Evolutionary conservation across 2,888 invertebrate species (phyloP).

Genomic region (Harpalus rufipes): DNA sequence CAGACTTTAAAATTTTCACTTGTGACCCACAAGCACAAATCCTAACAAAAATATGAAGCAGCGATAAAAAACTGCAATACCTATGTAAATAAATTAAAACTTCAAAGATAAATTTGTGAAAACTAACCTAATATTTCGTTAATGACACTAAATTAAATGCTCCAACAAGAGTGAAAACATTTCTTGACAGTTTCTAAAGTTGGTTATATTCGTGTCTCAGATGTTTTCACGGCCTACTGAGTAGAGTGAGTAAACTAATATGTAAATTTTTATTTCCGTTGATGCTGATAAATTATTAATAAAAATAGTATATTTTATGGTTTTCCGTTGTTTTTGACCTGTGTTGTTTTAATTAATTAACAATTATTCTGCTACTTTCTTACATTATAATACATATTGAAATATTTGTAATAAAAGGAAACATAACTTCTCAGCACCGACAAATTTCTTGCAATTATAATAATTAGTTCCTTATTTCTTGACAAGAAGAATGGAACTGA

Average conservation of each 20-base stretch:
- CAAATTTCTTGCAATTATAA: background rate
- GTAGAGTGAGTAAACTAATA: slow-evolving; percentile 10
- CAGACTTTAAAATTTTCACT: slow-evolving; percentile 39
- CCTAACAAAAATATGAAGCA: slow-evolving; percentile 17
- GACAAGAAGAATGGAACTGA: background rate
- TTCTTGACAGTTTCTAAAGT: background rate
- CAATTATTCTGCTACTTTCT: slow-evolving; percentile 8
- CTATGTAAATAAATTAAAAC: slow-evolving; percentile 22
- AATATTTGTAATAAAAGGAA: background rate
- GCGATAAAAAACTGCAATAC: slow-evolving; percentile 22
- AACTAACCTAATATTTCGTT: background rate
- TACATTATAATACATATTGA: slow-evolving; percentile 2
- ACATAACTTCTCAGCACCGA: background rate
- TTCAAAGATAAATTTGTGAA: slow-evolving; percentile 3
- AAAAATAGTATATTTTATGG: slow-evolving; percentile 28
- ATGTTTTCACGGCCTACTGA: slow-evolving; percentile 38
- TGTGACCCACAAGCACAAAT: slow-evolving; percentile 56
- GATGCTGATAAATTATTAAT: slow-evolving; percentile 11
- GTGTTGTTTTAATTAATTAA: slow-evolving; percentile 17
- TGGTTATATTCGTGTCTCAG: background rate
- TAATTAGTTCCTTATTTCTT: background rate
- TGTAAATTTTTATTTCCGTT: slow-evolving; percentile 36
- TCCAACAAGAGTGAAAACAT: slow-evolving; percentile 2
- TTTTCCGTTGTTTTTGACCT: slow-evolving; percentile 33
- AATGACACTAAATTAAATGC: background rate